A percentile compares a stretch with the other conserved stretches of the same genome.
These are phyloP conservation scores for Gila orcuttii DNA, from an alignment of 2,113 vertebrate species.

Conservation along the genomic window DNA sequence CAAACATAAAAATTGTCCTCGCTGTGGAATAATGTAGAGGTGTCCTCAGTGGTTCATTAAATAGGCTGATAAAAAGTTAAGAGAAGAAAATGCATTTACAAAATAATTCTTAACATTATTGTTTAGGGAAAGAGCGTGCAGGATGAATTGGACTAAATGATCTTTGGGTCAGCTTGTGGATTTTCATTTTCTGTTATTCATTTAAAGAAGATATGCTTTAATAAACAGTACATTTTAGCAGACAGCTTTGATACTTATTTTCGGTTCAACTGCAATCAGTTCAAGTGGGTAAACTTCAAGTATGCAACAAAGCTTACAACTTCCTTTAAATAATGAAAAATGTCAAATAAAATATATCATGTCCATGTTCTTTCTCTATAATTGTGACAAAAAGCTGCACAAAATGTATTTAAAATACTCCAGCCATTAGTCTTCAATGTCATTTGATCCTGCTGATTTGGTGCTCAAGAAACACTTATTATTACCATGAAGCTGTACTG, in stretches of 20 bases:
- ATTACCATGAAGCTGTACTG: background rate
- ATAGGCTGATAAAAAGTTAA: background rate
- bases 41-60: slow-evolving; percentile 16
- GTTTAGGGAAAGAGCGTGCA: background rate
- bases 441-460: background rate
- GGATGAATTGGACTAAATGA: background rate
- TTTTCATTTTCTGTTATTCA: background rate
- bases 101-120: background rate
- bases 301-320: background rate
- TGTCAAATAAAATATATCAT: background rate
- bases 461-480: background rate
- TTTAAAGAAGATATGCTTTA: slow-evolving; percentile 1
- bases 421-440: no score
- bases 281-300: background rate
- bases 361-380: background rate
- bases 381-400: background rate
- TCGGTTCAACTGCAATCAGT: background rate
- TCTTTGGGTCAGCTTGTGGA: background rate
- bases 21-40: background rate
- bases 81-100: background rate
- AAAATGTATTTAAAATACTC: background rate
- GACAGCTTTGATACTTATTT: background rate
- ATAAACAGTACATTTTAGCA: background rate
- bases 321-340: background rate
- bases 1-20: background rate